phyloP scores from a whole-genome alignment of 2,888 invertebrate genomes.

The Morpho helenor region DNA sequence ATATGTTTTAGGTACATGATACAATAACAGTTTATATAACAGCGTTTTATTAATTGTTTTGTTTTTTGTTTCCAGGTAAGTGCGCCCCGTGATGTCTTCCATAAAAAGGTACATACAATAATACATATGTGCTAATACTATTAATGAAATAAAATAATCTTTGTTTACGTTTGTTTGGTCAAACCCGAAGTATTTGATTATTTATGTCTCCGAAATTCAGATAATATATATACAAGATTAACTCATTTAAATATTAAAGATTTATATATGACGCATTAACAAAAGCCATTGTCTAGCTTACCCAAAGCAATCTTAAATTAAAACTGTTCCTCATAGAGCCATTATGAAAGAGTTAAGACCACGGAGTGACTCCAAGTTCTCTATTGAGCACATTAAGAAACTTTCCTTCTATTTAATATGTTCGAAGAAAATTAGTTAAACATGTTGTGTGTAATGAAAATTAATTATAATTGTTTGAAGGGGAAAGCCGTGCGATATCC shows the following conservation, averaged over 20 bases:
- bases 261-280: conserved; percentile 18
- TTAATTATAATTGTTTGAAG: conserved; percentile 10
- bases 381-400: conserved; percentile 13
- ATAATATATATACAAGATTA: too few relatives aligned
- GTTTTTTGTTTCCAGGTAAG: too few relatives aligned
- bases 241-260: too few relatives aligned
- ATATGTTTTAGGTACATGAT: too few relatives aligned
- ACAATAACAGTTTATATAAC: too few relatives aligned
- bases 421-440: conserved; percentile 9
- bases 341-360: conserved; percentile 13
- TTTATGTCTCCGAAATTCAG: background rate
- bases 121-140: too few relatives aligned
- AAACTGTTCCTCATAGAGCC: conserved; percentile 20
- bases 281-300: conserved; percentile 25
- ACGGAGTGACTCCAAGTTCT: conserved; percentile 7
- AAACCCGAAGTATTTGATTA: too few relatives aligned
- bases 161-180: too few relatives aligned
- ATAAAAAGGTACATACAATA: too few relatives aligned
- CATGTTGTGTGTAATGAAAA: conserved; percentile 4
- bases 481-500: background rate
- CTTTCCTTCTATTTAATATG: conserved; percentile 6
- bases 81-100: too few relatives aligned
- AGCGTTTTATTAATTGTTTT: too few relatives aligned
- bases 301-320: conserved; percentile 27
- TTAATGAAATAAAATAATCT: too few relatives aligned